Evolutionary conservation across 2,888 invertebrate species (phyloP).

Genomic region (Sicus ferrugineus): DNA sequence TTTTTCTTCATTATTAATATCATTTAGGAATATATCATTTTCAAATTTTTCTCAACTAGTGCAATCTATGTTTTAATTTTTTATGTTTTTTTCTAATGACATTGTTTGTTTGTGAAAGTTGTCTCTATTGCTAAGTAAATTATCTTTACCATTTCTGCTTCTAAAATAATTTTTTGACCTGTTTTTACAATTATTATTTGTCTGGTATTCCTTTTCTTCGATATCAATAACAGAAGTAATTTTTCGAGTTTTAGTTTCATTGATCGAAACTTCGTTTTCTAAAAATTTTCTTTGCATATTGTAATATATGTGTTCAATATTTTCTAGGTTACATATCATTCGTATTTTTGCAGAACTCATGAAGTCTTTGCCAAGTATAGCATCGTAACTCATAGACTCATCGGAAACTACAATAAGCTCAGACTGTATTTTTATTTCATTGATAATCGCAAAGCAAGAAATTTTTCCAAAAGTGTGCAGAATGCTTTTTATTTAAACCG

Average conservation of each 20-base stretch:
- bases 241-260: neutral
- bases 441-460: neutral
- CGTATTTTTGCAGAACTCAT: neutral
- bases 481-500: neutral
- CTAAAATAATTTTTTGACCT: neutral
- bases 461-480: conserved; percentile 3
- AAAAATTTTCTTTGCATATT: neutral
- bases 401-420: conserved; percentile 12
- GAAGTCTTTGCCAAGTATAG: conserved; percentile 6
- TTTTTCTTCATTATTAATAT: neutral
- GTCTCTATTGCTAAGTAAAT: no score
- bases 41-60: neutral
- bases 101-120: no score
- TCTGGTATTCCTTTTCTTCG: neutral
- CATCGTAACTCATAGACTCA: conserved; percentile 15
- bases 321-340: conserved; percentile 10
- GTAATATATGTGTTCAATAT: neutral
- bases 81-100: neutral
- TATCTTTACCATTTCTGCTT: neutral
- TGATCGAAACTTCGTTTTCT: neutral
- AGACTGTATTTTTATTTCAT: neutral
- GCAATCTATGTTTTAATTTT: neutral
- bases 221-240: neutral
- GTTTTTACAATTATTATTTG: neutral
- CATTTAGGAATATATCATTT: neutral